phyloP scores from a whole-genome alignment of 2,797 vertebrate genomes.

The Danionella dracula region DNA sequence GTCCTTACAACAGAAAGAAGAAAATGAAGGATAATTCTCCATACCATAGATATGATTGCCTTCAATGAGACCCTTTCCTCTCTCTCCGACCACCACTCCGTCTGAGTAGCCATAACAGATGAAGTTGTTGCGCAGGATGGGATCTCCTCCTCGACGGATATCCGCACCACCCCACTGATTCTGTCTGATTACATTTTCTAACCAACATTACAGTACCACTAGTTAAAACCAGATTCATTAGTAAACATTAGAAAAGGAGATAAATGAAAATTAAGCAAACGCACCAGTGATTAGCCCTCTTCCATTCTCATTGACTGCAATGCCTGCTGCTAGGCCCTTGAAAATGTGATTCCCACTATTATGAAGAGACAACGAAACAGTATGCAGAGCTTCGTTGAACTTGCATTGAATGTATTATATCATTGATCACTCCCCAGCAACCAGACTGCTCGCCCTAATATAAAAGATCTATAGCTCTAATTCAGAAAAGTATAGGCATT shows the following conservation, averaged over 20 bases:
- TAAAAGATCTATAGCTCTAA: no score
- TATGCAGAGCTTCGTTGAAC: not conserved
- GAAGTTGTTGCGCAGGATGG: conserved; percentile 82
- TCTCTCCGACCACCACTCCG: conserved; percentile 84
- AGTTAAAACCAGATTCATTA: not conserved
- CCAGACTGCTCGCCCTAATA: no score
- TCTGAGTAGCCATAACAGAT: conserved; percentile 88
- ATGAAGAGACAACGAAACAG: not conserved
- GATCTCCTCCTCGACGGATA: conserved; percentile 83
- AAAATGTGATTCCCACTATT: conserved; percentile 89
- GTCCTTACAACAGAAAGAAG: no score
- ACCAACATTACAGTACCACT: conserved; percentile 1
- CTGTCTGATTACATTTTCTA: conserved; percentile 87
- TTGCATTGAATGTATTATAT: not conserved
- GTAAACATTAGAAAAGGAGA: not conserved
- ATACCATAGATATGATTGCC: conserved; percentile 86
- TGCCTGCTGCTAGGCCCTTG: conserved; percentile 88
- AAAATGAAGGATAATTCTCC: conserved; percentile 25
- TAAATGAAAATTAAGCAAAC: conserved; percentile 11
- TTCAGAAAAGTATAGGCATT: no score
- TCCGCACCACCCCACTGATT: conserved; percentile 91
- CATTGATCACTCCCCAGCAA: not conserved
- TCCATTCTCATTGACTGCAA: conserved; percentile 89
- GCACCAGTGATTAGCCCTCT: conserved; percentile 86
- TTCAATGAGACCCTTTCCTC: conserved; percentile 83